Base-by-base conservation (phyloP, 30 jellyfish, hydroid and myxozoan species). In the Cassiopea andromeda region DNA sequence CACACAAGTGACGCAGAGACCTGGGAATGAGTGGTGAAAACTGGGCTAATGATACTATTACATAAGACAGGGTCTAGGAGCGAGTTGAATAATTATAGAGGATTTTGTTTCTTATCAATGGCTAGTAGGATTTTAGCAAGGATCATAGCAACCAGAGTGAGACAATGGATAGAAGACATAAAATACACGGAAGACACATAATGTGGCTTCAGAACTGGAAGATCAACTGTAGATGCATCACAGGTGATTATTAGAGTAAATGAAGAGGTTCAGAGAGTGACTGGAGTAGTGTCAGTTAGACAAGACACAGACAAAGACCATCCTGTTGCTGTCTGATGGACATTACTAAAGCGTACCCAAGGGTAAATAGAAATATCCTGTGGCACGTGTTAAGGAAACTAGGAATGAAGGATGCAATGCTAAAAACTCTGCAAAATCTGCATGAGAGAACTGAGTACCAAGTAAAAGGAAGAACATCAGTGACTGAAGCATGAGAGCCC, bases 121-220 rank as follows among this genome's bases (percentile, higher is more conserved):
- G 75, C 75, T 14, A 66, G 18, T 19, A 66, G 75, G 75, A 66
- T 66, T 50, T 19, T 19, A 66, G 75, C 75, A 66, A 15, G 75
- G 15, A 19, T 66, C 2, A 66, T 66, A 19, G 75, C 75, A 19
- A 66, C 75, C 45, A 66, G 75, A 19, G 75, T 19, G 45, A 6
- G 15, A 50, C 38, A 66, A 14, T 66, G 75, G 75, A 66, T 66
- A 66, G 75, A 66, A 66, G 75, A 66, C 75, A 66, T 15, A 66
- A 66, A 66, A 66, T 66, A 66, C 75, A 66, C 15, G 38, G 75
- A 66, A 3, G 75, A 66, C 38, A 66, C 75, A 66, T 19, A 66
- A 14, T 66, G 75, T 66, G 75, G 75, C 75, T 66, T 66, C 15
- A 66, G 75, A 66, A 66, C 18, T 66, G 75, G 75, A 14, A 66